Evolutionary conservation across 1,140 invertebrate genomes (phyloP).

Genomic region (Pogonomyrmex barbatus): DNA sequence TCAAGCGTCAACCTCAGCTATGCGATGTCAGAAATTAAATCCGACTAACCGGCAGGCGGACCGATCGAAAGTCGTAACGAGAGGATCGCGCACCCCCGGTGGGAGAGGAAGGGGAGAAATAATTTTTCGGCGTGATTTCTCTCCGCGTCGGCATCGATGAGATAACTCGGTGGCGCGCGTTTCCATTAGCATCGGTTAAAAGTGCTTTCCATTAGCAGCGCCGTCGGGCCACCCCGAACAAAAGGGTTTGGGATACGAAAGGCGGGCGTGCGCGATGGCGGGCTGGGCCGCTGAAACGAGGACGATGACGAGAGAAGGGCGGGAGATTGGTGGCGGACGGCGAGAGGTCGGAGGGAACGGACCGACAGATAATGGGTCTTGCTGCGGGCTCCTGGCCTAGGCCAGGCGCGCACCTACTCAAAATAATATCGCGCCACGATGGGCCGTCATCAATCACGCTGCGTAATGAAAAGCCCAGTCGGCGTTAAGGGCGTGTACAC

Average conservation of each 20-base stretch:
- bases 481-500: slow-evolving; percentile 56
- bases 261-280: slow-evolving; percentile 47
- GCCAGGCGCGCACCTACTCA: slow-evolving; percentile 61
- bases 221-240: slow-evolving; percentile 77
- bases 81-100: slow-evolving; percentile 30
- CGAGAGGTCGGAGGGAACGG: slow-evolving; percentile 41
- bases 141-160: slow-evolving; percentile 19
- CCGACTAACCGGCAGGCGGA: neutral
- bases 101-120: slow-evolving; percentile 17
- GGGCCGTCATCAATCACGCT: slow-evolving; percentile 73
- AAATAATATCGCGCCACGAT: slow-evolving; percentile 74
- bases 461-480: slow-evolving; percentile 73
- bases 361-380: slow-evolving; percentile 72
- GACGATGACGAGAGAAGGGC: slow-evolving; percentile 66
- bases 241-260: slow-evolving; percentile 78
- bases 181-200: slow-evolving; percentile 84
- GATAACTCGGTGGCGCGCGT: slow-evolving; percentile 75
- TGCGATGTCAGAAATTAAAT: slow-evolving; percentile 5
- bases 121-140: slow-evolving; percentile 69
- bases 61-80: slow-evolving; percentile 60
- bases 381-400: slow-evolving; percentile 57
- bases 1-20: slow-evolving; percentile 49
- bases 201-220: slow-evolving; percentile 82
- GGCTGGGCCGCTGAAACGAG: slow-evolving; percentile 32
- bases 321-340: slow-evolving; percentile 12